Evolutionary conservation across 2,113 vertebrate species (phyloP).

Genomic region (Dipodomys merriami): DNA sequence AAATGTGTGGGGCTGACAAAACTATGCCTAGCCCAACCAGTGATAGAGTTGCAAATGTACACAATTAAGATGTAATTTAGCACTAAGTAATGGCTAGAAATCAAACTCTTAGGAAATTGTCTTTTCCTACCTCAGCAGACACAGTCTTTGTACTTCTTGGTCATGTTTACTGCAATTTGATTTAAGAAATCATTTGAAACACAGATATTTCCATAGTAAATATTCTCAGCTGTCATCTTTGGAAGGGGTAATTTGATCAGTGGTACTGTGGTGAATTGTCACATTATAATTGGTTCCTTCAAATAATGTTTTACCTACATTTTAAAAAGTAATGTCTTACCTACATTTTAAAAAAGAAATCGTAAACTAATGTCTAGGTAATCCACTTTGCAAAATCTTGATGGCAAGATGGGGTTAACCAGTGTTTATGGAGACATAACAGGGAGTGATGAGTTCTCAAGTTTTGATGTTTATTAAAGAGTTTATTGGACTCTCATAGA

Average conservation of each 20-base stretch:
- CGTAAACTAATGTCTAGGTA: conserved; percentile 73
- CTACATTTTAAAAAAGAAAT: conserved; percentile 13
- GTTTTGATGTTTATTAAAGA: conserved; percentile 85
- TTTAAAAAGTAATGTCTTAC: background rate
- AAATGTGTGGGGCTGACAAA: conserved; percentile 31
- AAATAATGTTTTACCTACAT: conserved; percentile 56
- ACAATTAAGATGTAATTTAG: conserved; percentile 57
- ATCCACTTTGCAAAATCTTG: conserved; percentile 74
- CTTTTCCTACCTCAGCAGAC: conserved; percentile 44
- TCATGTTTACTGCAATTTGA: conserved; percentile 62
- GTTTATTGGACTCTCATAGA: conserved; percentile 83
- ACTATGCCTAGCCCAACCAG: conserved; percentile 33
- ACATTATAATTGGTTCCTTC: conserved; percentile 67
- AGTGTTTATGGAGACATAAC: conserved; percentile 80
- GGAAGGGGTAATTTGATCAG: conserved; percentile 71
- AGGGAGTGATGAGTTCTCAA: conserved; percentile 79
- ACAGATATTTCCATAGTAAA: conserved; percentile 70
- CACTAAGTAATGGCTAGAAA: conserved; percentile 41
- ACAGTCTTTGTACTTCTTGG: conserved; percentile 33
- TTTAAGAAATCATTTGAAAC: conserved; percentile 74
- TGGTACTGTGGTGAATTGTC: conserved; percentile 63
- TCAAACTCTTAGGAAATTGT: conserved; percentile 42
- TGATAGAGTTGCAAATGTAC: conserved; percentile 45
- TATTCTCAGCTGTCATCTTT: conserved; percentile 43
- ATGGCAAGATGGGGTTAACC: conserved; percentile 65